Percentiles rank a stretch among this genome's conserved stretches.
Conservation (phyloP, 2,888 invertebrate species). For the Cenopis cana region DNA sequence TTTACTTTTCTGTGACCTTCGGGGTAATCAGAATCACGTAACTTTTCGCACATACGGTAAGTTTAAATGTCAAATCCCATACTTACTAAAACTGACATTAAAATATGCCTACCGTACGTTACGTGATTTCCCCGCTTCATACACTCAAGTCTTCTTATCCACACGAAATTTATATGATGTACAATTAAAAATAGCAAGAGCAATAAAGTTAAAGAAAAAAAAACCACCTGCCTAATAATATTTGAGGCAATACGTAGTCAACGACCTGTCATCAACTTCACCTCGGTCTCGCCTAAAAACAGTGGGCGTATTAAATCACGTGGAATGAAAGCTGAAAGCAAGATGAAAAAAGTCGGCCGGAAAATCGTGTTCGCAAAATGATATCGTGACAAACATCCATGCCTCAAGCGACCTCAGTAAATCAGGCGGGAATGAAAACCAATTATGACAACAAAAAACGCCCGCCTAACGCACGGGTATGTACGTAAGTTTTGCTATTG, state of each 20-base stretch:
- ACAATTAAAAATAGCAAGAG: too few relatives aligned
- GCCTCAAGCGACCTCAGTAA: conserved; percentile 73
- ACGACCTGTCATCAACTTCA: conserved; percentile 2
- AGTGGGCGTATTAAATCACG: conserved; percentile 24
- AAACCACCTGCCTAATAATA: background rate
- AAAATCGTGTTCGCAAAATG: conserved; percentile 73
- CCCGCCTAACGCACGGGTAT: conserved; percentile 55
- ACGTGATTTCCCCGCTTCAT: too few relatives aligned
- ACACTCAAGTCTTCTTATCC: too few relatives aligned
- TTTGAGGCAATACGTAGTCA: background rate
- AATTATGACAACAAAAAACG: conserved; percentile 80
- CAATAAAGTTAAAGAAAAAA: too few relatives aligned
- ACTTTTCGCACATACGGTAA: too few relatives aligned
- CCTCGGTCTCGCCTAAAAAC: conserved; percentile 1
- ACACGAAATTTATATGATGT: too few relatives aligned
- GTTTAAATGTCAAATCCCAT: too few relatives aligned
- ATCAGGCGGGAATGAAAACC: conserved; percentile 78
- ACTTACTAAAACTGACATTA: too few relatives aligned
- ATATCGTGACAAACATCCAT: conserved; percentile 84
- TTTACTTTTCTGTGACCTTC: too few relatives aligned
- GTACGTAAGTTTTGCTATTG: conserved; percentile 6
- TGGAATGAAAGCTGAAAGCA: conserved; percentile 45
- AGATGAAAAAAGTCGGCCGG: conserved; percentile 55
- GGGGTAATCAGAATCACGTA: too few relatives aligned
- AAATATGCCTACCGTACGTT: too few relatives aligned